A percentile compares a stretch with the other conserved stretches of the same genome.
phyloP scores from a whole-genome alignment of 2,888 invertebrate species.

The Gari tellinella region DNA sequence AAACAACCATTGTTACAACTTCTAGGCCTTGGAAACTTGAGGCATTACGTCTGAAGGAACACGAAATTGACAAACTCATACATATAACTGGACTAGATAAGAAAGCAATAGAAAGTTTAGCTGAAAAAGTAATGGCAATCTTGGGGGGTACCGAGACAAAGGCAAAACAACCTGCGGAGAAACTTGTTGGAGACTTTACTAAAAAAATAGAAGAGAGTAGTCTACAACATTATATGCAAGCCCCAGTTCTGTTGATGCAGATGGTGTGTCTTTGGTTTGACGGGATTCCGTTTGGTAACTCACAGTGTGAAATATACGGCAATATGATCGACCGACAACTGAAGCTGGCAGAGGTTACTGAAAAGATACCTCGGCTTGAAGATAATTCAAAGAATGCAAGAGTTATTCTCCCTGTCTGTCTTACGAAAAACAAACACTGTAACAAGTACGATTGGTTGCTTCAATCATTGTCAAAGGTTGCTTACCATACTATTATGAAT shows the following conservation, averaged over 20 bases:
- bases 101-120: background rate
- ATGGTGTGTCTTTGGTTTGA: slow-evolving; percentile 20
- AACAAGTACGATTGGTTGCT: background rate
- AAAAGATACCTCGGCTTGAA: background rate
- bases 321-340: slow-evolving; percentile 5
- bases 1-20: background rate
- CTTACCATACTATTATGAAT: background rate
- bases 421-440: background rate
- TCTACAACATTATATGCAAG: background rate
- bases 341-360: background rate
- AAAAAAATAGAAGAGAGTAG: background rate
- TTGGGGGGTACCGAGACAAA: background rate
- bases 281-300: background rate
- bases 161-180: background rate
- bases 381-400: background rate
- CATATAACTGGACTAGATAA: background rate
- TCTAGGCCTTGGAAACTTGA: slow-evolving; percentile 10
- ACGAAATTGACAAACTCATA: background rate
- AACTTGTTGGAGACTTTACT: no score
- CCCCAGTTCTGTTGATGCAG: slow-evolving; percentile 17
- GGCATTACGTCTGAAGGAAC: background rate
- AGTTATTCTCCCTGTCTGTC: background rate
- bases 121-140: background rate
- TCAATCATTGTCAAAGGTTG: background rate
- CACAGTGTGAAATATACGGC: slow-evolving; percentile 2